Conservation (phyloP, 2,113 vertebrate species). For the Terrapene triunguis region DNA sequence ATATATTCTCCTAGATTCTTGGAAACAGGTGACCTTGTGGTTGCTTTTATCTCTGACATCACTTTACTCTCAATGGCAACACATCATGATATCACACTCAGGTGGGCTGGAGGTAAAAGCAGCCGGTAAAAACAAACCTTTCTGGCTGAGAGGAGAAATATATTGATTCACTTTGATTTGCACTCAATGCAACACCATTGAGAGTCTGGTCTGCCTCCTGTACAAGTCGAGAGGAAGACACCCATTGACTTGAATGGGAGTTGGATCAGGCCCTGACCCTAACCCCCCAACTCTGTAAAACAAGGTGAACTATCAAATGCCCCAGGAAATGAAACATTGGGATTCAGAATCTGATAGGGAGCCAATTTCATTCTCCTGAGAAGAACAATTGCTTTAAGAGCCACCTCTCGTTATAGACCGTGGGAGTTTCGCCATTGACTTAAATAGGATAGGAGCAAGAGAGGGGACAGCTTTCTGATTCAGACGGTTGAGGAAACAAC, state of each 20-base stretch:
- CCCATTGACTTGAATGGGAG: background rate
- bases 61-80: conserved; percentile 33
- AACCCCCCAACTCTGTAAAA: background rate
- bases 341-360: background rate
- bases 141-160: background rate
- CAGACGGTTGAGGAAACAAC: no score
- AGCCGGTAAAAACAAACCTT: background rate
- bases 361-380: conserved; percentile 3
- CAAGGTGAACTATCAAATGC: background rate
- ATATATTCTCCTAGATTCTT: conserved; percentile 19
- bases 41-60: conserved; percentile 31
- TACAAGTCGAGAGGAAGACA: background rate
- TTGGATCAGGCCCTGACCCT: accelerated
- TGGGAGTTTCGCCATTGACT: conserved; percentile 57
- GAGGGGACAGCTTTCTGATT: no score
- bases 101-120: background rate
- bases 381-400: background rate
- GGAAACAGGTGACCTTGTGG: accelerated
- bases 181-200: background rate
- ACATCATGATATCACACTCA: background rate
- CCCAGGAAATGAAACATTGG: background rate
- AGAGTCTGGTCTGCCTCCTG: background rate
- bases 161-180: background rate
- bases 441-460: conserved; percentile 12
- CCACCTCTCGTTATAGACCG: conserved; percentile 31